Base-by-base conservation (phyloP, 2,888 invertebrate genomes). In the Steinernema carpocapsae region DNA sequence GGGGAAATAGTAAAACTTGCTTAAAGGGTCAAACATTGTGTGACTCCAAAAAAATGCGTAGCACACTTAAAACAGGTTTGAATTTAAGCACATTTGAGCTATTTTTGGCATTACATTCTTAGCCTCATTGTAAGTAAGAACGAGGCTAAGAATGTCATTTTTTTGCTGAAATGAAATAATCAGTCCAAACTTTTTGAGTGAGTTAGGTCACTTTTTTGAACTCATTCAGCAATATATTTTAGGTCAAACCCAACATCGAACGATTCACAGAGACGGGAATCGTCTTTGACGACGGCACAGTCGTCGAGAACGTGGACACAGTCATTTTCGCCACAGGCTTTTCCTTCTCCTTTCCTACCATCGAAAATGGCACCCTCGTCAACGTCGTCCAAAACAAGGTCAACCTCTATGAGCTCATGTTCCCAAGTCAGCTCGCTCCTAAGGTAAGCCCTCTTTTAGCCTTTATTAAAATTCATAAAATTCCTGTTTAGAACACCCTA, bases 321-420 rank as follows among this genome's bases (percentile, higher is more conserved):
- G 84, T 84, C 59, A 84, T 89, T 42, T 80, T 88, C 75, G 88
- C 88, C 24, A 89, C 89, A 10, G 89, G 89, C 2, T 89, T 88
- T 79, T 86, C 88, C 17, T 89, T 89, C 80, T 86, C 85, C 17
- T 87, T 88, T 71, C 85, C 85, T 10, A 81, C 89, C 32, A 78
- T 88, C 32, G 87, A 87, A 72, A 71, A 78, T 3, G 86, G 86
- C 52, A 78, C 83, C 7, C 76, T 87, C 29, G 79, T 85, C 52
- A 76, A 79, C 42, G 84, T 84, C 24, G 19, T 59, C 12, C 77
- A 82, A 14, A 82, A 83, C 64, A 70, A 82, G n/a, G 87, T 88
- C 12, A 76, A 77, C 17, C 82, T 89, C 29, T 89, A 88, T 84
- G 86, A 88, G 82, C 88, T 87, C 80, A 87, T 89, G 84, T 88